Conservation (phyloP, 2,888 invertebrate species). For the Rotaria macrura region DNA sequence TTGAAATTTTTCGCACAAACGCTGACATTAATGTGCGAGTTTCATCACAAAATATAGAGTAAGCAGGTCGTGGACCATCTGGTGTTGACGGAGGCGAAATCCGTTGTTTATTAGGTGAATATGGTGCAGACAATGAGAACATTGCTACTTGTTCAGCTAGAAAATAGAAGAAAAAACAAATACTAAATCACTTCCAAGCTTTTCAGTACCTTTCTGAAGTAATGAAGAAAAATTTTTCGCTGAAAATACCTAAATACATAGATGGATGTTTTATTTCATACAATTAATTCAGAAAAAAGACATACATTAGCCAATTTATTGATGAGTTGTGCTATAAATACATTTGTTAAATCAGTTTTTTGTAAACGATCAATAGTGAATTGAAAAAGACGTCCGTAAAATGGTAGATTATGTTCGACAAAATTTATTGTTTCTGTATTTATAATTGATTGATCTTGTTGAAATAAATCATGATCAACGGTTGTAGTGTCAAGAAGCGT, state of each 20-base stretch:
- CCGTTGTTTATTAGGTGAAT: neutral
- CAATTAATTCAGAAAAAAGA: neutral
- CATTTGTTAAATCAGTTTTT: neutral
- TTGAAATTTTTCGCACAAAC: neutral
- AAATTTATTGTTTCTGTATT: neutral
- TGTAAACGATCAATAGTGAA: neutral
- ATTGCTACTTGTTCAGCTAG: neutral
- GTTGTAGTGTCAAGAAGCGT: neutral
- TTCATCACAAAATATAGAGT: neutral
- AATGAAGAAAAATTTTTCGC: neutral
- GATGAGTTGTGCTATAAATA: neutral
- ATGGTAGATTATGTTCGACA: neutral
- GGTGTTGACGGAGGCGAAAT: neutral
- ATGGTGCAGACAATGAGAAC: neutral
- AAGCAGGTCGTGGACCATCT: neutral
- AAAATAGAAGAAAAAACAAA: neutral
- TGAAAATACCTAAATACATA: neutral
- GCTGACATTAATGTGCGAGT: neutral
- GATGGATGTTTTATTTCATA: too few relatives aligned
- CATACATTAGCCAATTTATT: neutral
- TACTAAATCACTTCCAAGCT: too few relatives aligned
- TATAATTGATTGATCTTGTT: neutral
- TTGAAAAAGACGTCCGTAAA: constrained; percentile 9
- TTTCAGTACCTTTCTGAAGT: neutral
- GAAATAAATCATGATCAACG: neutral